Base-by-base conservation (phyloP, 2,113 vertebrate genomes). In the Xerus inauris region DNA sequence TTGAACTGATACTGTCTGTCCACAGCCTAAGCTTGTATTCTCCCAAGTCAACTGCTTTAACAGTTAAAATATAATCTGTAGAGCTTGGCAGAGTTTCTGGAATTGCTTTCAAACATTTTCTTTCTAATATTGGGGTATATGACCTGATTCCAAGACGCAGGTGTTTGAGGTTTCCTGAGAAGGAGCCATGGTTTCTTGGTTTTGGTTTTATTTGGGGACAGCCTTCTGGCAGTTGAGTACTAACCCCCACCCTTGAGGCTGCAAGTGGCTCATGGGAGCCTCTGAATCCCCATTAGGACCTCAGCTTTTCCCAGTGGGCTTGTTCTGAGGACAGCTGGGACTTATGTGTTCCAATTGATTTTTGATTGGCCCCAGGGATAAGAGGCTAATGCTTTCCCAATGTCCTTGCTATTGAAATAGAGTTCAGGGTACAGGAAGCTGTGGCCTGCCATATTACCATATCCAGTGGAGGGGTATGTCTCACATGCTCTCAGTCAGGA, bases 111-210 rank as follows among this genome's bases (percentile, higher is more conserved):
- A 49, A 49, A 62, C 5, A 16, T 92, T 95, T 80, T 81, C 28
- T 88, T 76, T 94, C 59, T 81, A 57, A 49, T 40, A 45, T 45
- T 83, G 40, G 62, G 45, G 3, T 59, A 7, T 89, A 32, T 42
- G 69, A 26, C 32, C 62, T 75, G 51, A 59, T 32, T 32, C 30
- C 13, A 87, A 82, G 62, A 83, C 40, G 42, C 69, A 81, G 2
- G 20, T 30, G 28, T 95, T 35, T 85, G 89, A 79, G 42, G 40
- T 91, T 96, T 96, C 49, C 30, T 62, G 38, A 95, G 91, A 79
- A 91, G 75, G 47, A 45, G 28, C 38, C 83, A 32, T 64, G 88
- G 42, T 80, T 92, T 92, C 82, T 16, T 89, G 82, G 54, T 79
- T 96, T 65, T 47, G 32, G 32, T 83, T 83, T 54, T 94, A 1